Evolutionary conservation across 1,140 invertebrate species (phyloP), one percentile per base, ranked within the genome.

Genomic region (Nephila pilipes): DNA sequence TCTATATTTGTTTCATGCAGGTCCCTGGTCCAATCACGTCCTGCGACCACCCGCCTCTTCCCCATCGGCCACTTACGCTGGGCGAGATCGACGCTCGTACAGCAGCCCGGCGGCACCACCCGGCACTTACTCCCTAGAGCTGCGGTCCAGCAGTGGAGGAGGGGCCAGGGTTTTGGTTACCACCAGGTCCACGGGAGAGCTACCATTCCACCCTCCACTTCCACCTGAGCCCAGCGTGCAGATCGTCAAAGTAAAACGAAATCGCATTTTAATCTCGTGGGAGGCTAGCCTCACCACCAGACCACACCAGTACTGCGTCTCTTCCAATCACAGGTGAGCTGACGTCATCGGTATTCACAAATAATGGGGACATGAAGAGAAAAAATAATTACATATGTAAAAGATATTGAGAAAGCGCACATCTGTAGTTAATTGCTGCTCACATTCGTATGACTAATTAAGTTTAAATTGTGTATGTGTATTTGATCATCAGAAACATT

Each of bases 281-380:
- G 94, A 94, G 38, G 65, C 94, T 14, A 94, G 90, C 22, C 93
- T 93, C 1, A 94, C 94, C 2, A 22, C 87, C 14, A 85, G 91
- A 3, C 69, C 92, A 0, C 38, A 95, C 2, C 94, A 95, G 85
- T 95, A 95, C 85, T 95, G 95, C 85, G 93, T 95, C 8, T 85
- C 95, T 25, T 92, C 95, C 18, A 95, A 94, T 89, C 55, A 90
- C 29, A 92, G 65, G 91, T 92, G 38, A 85, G 57, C 32, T 38
- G 14, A 29, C 8, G 4, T 10, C 46, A 1, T 46, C 38, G 8
- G 8, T 46, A 46, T 1, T 46, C 38, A 2, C 38, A 46, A 46
- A 46, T 46, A 5, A n/a, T n/a, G n/a, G n/a, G n/a, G n/a, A n/a
- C n/a, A n/a, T n/a, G n/a, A n/a, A n/a, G n/a, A n/a, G n/a, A n/a